Evolutionary conservation across 2,888 invertebrate genomes (phyloP).

Genomic region (Euzetes globulus): DNA sequence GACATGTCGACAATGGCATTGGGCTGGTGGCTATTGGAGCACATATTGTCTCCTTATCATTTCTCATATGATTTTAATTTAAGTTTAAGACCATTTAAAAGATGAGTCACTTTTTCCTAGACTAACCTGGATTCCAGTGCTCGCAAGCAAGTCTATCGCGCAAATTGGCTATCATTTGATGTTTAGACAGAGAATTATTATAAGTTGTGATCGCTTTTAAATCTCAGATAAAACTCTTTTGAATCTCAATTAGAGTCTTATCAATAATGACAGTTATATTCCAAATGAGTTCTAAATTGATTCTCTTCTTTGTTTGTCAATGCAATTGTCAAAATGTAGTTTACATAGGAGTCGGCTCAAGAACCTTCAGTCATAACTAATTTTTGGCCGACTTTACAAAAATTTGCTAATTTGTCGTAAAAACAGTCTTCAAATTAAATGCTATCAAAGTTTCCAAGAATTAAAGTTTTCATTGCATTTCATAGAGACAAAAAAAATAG

Average conservation of each 20-base stretch:
- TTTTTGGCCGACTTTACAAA: too few relatives aligned
- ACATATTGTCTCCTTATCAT: background rate
- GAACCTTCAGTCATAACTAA: too few relatives aligned
- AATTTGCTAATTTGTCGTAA: too few relatives aligned
- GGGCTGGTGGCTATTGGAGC: background rate
- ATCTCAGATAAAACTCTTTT: background rate
- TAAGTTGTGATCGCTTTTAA: background rate
- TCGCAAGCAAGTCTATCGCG: too few relatives aligned
- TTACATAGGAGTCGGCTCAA: too few relatives aligned
- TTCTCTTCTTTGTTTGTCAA: too few relatives aligned
- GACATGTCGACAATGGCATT: background rate
- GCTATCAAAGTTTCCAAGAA: too few relatives aligned
- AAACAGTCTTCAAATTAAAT: too few relatives aligned
- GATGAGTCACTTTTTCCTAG: background rate
- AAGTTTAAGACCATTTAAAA: background rate
- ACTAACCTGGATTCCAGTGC: background rate
- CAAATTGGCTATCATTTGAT: background rate
- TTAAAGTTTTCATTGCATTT: background rate
- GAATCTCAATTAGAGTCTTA: background rate
- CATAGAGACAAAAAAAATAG: background rate
- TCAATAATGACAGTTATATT: background rate
- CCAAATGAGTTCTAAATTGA: background rate
- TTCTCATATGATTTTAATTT: slow-evolving; percentile 17
- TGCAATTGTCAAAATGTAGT: background rate
- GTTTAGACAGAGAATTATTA: background rate